Conservation (phyloP, 92 coral and sea anemone genomes). For the Plumapathes pennacea region DNA sequence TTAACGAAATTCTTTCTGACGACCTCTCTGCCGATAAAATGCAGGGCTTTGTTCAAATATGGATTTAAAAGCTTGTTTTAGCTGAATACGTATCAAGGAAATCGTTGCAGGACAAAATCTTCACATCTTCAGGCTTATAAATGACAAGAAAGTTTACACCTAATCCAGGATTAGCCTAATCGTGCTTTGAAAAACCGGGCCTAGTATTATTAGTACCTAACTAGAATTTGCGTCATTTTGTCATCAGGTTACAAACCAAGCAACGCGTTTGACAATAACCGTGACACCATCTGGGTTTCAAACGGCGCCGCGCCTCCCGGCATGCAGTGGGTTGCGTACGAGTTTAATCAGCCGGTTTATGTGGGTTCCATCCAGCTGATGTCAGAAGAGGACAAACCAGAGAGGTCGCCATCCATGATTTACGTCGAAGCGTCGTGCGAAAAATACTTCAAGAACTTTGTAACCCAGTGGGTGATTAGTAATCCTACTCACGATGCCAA, state of each 20-base stretch:
- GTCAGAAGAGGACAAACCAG: constrained; percentile 89
- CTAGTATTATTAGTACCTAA: background rate
- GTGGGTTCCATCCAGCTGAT: constrained; percentile 86
- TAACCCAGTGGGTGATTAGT: constrained; percentile 80
- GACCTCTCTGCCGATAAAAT: too few species aligned
- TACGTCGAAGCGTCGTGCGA: constrained; percentile 98
- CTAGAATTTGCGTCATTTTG: background rate
- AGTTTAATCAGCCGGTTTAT: constrained; percentile 80
- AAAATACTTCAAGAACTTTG: constrained; percentile 90
- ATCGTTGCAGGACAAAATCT: too few species aligned
- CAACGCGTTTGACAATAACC: constrained; percentile 95
- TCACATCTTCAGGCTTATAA: too few species aligned
- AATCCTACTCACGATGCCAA: constrained; percentile 72
- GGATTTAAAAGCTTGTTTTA: too few species aligned
- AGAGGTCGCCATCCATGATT: constrained; percentile 82
- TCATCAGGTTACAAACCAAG: constrained; percentile 86
- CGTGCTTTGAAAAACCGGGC: too few species aligned
- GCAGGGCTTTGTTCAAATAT: too few species aligned
- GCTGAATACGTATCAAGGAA: too few species aligned
- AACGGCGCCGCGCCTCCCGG: constrained; percentile 97
- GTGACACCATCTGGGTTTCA: constrained; percentile 91
- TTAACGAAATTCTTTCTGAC: too few species aligned
- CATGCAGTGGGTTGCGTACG: constrained; percentile 97
- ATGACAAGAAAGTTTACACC: too few species aligned
- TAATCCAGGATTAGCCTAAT: too few species aligned